Base-by-base conservation (phyloP, 2,797 vertebrate genomes). In the Poecilia wingei region DNA sequence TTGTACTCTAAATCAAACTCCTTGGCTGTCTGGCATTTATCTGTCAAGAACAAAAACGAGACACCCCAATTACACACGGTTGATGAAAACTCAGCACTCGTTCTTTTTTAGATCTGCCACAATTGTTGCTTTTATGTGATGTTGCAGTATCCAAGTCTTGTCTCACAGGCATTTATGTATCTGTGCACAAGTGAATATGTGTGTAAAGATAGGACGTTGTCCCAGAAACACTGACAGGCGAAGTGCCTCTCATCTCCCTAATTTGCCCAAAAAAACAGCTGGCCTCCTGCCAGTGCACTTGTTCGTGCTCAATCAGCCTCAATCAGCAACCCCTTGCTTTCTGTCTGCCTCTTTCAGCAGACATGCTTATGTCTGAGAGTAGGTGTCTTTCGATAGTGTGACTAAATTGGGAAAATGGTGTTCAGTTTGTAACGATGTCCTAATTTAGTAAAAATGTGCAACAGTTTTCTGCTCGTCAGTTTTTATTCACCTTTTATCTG, bases 231-330 rank as follows among this genome's bases (percentile, higher is more conserved):
- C 84, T 86, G 89, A 92, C 75, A 89, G 84, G 39, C 57, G 3
- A 87, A 74, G 84, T 86, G 80, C 77, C 84, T 87, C 85, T 91
- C 84, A 88, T 89, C 78, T 69, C 39, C 10, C 31, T 89, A 84
- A 92, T 92, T 94, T 91, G 0, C 12, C n/a, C 4, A 31, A 59
- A 59, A 22, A 92, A 91, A 93, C 88, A 79, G 74, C 59, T 88
- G 90, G 88, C 89, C 81, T 83, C 89, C 90, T 90, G 92, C 88
- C 89, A 82, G 81, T 13, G 72, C 81, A 31, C 82, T 84, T 73
- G 45, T 76, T 91, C 79, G 61, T 46, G 3, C 83, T 87, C 86
- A 92, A 93, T 93, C 91, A 92, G 84, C 76, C 77, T 83, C 90
- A 92, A 94, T 94, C 94, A 94, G 82, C 77, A 72, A 55, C 75